These are phyloP conservation scores for Andricus curvator DNA, from an alignment of 2,888 invertebrate genomes.

Conservation along the genomic window DNA sequence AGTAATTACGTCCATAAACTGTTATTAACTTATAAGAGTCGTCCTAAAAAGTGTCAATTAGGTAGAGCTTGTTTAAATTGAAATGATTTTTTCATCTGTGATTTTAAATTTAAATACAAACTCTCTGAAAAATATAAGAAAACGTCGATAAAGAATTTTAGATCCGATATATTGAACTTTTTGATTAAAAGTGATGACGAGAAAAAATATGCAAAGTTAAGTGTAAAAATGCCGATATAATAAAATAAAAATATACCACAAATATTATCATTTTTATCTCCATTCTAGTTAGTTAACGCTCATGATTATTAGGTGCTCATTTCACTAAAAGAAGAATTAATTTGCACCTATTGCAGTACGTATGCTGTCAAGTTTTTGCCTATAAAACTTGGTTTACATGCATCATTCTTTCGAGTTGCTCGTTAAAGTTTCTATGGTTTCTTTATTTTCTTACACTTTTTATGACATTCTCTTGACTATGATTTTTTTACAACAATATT, in stretches of 20 bases:
- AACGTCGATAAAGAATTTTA: background rate
- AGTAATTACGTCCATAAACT: conserved; percentile 9
- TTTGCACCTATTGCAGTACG: conserved; percentile 6
- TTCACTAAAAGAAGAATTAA: conserved; percentile 14
- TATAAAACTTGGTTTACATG: conserved; percentile 2
- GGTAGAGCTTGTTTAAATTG: background rate
- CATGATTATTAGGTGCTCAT: conserved; percentile 5
- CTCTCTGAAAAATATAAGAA: background rate
- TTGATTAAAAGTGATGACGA: background rate
- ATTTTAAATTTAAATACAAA: background rate
- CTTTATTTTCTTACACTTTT: background rate
- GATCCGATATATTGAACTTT: background rate
- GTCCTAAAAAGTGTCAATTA: conserved; percentile 13
- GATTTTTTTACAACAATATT: background rate
- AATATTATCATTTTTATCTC: background rate
- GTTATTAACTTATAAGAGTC: conserved; percentile 8
- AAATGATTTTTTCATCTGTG: background rate
- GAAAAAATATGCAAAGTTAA: background rate
- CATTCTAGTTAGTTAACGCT: background rate
- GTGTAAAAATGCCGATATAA: background rate
- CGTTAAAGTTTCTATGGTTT: background rate
- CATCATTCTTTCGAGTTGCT: conserved; percentile 1
- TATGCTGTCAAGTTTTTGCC: background rate
- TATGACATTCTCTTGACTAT: background rate
- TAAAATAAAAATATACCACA: background rate